Evolutionary conservation across 2,113 vertebrate genomes (phyloP), one percentile per base, ranked within the genome.

Genomic region (Entomyzon cyanotis): DNA sequence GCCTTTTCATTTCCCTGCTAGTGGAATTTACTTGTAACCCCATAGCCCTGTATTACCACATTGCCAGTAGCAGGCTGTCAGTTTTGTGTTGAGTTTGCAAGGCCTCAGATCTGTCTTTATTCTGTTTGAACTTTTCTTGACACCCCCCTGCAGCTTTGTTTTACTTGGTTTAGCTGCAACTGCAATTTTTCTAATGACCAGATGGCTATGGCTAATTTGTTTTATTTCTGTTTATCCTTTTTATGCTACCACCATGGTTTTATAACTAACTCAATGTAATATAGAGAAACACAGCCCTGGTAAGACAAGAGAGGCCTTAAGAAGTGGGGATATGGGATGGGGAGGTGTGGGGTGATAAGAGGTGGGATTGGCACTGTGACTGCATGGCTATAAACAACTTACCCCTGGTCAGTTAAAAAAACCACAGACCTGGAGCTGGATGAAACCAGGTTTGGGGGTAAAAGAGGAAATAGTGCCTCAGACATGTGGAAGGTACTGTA

Each of bases 211-310:
- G 49, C 5, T 67, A 82, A 89, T 84, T 81, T 77, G 25, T 44
- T 83, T 93, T 88, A 60, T 85, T 93, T 92, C 33, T 83, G 52
- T 68, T 82, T 93, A 46, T 75, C 44, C 62, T 88, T 79, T 83
- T 58, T 56, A 64, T 68, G 58, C 14, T 83, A 28, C 44, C 58
- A 68, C 41, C 47, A 55, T 22, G 15, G 15, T 41, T 94, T 90
- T 85, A 79, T 41, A 79, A 74, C 23, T 46, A 74, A 58, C 15
- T 31, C 0, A 4, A 39, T 11, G 20, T 20, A n/a, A 8, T n/a
- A 13, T 30, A 59, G 25, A 90, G 35, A 87, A 91, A 78, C 17
- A 24, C 9, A 71, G 18, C 11, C 8, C 31, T 76, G 14, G 4
- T 62, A n/a, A 14, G 31, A 50, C 10, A 92, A 35, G 21, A 91